A percentile compares a stretch with the other conserved stretches of the same genome.
phyloP scores from a whole-genome alignment of 2,113 vertebrate genomes.

The Thalassoma bifasciatum region DNA sequence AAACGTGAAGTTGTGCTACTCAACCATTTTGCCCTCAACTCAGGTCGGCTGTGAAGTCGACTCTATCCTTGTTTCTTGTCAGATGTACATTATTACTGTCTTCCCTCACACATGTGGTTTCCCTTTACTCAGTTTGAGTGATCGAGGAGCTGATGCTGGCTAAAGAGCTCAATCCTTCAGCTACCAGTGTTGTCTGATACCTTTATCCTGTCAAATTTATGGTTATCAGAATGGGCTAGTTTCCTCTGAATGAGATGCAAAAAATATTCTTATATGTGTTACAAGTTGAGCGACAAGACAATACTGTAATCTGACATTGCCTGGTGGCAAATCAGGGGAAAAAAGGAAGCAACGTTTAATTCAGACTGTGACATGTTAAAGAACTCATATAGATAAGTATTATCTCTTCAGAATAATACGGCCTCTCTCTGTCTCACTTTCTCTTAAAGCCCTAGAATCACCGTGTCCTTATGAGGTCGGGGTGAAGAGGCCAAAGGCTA shows the following conservation, averaged over 20 bases:
- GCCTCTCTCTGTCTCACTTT: slow-evolving; percentile 20
- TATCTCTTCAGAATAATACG: slow-evolving; percentile 5
- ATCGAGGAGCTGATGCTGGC: slow-evolving; percentile 40
- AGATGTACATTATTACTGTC: slow-evolving; percentile 74
- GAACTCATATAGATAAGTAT: neutral
- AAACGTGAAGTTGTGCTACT: neutral
- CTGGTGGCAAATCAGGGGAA: no score
- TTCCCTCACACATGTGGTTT: slow-evolving; percentile 79
- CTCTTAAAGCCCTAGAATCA: slow-evolving; percentile 63
- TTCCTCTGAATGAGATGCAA: neutral
- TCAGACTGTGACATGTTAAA: slow-evolving; percentile 6
- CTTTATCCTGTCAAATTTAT: slow-evolving; percentile 28
- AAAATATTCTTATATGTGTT: neutral
- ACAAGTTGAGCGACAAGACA: no score
- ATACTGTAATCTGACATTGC: no score
- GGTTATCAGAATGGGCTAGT: neutral
- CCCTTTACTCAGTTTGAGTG: slow-evolving; percentile 71
- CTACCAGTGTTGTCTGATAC: slow-evolving; percentile 15
- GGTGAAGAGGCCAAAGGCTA: slow-evolving; percentile 68
- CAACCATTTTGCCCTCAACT: slow-evolving; percentile 14
- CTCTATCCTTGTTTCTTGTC: slow-evolving; percentile 62
- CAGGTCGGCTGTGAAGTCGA: slow-evolving; percentile 48
- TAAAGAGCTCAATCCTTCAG: slow-evolving; percentile 25
- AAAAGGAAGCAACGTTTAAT: neutral
- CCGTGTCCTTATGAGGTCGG: slow-evolving; percentile 61